Evolutionary conservation across 1,140 invertebrate species (phyloP).

Genomic region (Ridgeia piscesae): DNA sequence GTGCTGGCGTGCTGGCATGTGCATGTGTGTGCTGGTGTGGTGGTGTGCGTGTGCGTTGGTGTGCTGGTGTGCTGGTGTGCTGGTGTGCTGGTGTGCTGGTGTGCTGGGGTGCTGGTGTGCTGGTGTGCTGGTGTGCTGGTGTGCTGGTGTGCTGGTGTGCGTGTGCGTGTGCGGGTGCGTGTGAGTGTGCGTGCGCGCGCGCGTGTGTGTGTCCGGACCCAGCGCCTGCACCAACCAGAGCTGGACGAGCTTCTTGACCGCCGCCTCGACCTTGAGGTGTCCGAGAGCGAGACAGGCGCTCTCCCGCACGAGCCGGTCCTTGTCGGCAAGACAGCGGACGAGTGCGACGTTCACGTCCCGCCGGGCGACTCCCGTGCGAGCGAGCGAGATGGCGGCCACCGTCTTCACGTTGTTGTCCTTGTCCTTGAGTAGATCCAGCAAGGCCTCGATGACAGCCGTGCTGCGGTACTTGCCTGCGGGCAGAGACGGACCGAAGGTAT

Average conservation of each 20-base stretch:
- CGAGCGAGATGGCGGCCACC: slow-evolving; percentile 40
- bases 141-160: too few relatives aligned
- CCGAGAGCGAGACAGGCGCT: slow-evolving; percentile 46
- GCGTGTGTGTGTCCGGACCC: background rate
- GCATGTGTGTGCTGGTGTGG: too few relatives aligned
- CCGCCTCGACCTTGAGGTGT: slow-evolving; percentile 38
- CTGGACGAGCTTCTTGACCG: slow-evolving; percentile 41
- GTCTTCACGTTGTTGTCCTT: slow-evolving; percentile 40
- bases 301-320: slow-evolving; percentile 45
- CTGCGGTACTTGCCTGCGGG: slow-evolving; percentile 43
- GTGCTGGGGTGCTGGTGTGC: too few relatives aligned
- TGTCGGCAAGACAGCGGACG: slow-evolving; percentile 40
- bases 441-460: slow-evolving; percentile 39
- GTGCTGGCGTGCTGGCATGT: too few relatives aligned
- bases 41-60: too few relatives aligned
- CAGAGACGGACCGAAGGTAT: background rate
- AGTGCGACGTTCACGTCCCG: slow-evolving; percentile 34
- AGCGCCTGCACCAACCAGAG: slow-evolving; percentile 39
- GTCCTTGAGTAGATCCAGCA: slow-evolving; percentile 40
- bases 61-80: too few relatives aligned
- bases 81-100: too few relatives aligned
- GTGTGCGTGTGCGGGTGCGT: too few relatives aligned
- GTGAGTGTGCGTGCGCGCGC: background rate
- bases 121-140: too few relatives aligned
- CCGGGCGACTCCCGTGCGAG: slow-evolving; percentile 37